Evolutionary conservation across 1,140 invertebrate genomes (phyloP).

Genomic region (Drosophila ohnishii): DNA sequence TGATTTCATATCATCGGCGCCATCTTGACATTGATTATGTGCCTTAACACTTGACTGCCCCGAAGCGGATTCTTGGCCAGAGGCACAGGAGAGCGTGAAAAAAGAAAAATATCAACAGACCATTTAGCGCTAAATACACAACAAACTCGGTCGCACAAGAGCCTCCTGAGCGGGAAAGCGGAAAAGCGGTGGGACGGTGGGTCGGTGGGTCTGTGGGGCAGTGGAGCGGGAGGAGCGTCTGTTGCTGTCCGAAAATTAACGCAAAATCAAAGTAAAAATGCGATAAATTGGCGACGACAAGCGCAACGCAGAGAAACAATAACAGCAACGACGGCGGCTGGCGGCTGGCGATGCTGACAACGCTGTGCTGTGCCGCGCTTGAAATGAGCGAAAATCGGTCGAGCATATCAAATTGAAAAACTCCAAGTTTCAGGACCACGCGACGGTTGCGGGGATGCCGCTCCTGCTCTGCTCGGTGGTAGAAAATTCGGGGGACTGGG

Average conservation of each 20-base stretch:
- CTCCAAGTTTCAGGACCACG: constrained; percentile 76
- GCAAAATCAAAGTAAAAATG: constrained; percentile 81
- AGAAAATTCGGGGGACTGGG: not conserved
- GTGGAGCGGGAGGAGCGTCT: constrained; percentile 4
- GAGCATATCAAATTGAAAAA: constrained; percentile 81
- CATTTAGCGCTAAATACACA: constrained; percentile 73
- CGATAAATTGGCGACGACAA: constrained; percentile 80
- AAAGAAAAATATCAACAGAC: constrained; percentile 59
- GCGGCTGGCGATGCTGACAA: constrained; percentile 40
- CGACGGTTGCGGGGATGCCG: constrained; percentile 2
- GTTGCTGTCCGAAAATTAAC: constrained; percentile 75
- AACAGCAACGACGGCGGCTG: constrained; percentile 27
- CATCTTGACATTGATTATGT: constrained; percentile 71
- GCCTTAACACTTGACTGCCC: constrained; percentile 69
- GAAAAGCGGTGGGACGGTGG: not conserved
- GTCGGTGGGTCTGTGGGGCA: not conserved
- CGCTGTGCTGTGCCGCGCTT: constrained; percentile 57
- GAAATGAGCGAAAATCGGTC: constrained; percentile 80
- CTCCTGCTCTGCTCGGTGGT: not conserved
- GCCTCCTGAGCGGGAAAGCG: constrained; percentile 1
- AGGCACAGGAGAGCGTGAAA: constrained; percentile 26
- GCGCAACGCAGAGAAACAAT: constrained; percentile 64
- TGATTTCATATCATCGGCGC: constrained; percentile 58
- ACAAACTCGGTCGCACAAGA: constrained; percentile 7
- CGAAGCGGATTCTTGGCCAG: constrained; percentile 27